These are phyloP conservation scores for Calcarius lapponicus DNA, from an alignment of 2,797 vertebrate genomes.

Conservation along the genomic window DNA sequence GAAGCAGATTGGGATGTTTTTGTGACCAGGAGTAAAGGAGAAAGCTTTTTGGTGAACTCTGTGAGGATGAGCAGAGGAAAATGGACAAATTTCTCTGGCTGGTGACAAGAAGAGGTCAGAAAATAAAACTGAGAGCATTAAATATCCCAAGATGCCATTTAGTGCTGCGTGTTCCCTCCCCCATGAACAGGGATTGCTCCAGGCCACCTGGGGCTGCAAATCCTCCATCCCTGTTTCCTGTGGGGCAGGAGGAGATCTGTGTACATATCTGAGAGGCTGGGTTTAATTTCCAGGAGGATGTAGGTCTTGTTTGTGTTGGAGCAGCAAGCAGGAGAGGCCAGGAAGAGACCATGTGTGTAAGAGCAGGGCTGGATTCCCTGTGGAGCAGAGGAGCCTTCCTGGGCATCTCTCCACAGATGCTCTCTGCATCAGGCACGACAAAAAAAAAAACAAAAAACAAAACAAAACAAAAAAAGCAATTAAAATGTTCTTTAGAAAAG, in stretches of 20 bases:
- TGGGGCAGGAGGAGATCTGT: not conserved
- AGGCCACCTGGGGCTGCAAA: not conserved
- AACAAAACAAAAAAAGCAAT: not conserved
- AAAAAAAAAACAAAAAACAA: not conserved
- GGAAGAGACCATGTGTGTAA: not conserved
- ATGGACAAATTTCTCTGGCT: not conserved
- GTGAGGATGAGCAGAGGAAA: not conserved
- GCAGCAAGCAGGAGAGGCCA: not conserved
- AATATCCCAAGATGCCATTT: not conserved
- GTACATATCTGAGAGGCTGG: not conserved
- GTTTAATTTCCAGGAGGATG: slow-evolving; percentile 9
- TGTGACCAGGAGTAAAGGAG: not conserved
- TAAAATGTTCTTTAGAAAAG: not conserved
- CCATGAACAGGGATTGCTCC: accelerated
- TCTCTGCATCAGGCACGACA: not conserved
- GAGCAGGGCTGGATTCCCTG: not conserved
- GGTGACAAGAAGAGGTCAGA: not conserved
- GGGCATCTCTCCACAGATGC: not conserved
- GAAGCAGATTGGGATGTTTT: not conserved
- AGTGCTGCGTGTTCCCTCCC: not conserved
- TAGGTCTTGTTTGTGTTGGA: not conserved
- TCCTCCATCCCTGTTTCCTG: not conserved
- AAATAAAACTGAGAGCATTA: not conserved
- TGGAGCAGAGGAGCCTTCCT: not conserved
- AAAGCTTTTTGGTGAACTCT: not conserved